phyloP scores from a whole-genome alignment of 2,888 invertebrate genomes.

The Lymantria dispar region DNA sequence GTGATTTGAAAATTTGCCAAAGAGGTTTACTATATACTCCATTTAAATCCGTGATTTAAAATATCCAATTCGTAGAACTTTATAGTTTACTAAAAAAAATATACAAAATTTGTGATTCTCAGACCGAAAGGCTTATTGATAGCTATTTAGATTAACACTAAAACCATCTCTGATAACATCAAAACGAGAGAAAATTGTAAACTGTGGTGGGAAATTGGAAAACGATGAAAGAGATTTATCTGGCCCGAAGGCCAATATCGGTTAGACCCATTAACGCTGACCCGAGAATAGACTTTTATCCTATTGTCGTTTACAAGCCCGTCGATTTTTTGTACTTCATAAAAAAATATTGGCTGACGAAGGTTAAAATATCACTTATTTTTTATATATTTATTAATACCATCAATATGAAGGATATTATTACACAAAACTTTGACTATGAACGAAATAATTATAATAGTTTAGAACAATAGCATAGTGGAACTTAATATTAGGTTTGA shows the following conservation, averaged over 20 bases:
- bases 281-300: slow-evolving; percentile 21
- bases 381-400: not conserved
- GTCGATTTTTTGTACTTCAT: slow-evolving; percentile 9
- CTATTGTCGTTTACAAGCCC: slow-evolving; percentile 19
- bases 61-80: too few relatives aligned
- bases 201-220: slow-evolving; percentile 37
- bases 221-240: slow-evolving; percentile 40
- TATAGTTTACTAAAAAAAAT: too few relatives aligned
- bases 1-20: too few relatives aligned
- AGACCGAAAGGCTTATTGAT: too few relatives aligned
- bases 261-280: slow-evolving; percentile 23
- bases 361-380: not conserved
- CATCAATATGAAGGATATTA: not conserved
- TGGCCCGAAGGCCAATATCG: slow-evolving; percentile 32
- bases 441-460: too few relatives aligned
- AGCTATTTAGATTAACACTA: slow-evolving; percentile 18
- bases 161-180: slow-evolving; percentile 17
- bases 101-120: too few relatives aligned
- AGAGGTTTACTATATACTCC: too few relatives aligned
- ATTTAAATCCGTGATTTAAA: too few relatives aligned
- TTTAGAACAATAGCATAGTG: too few relatives aligned
- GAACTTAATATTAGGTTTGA: too few relatives aligned
- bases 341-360: slow-evolving; percentile 12
- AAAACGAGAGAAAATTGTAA: slow-evolving; percentile 28
- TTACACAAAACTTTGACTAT: not conserved